These are phyloP conservation scores for Gila robusta DNA, from an alignment of 2,797 vertebrate genomes.

Conservation along the genomic window DNA sequence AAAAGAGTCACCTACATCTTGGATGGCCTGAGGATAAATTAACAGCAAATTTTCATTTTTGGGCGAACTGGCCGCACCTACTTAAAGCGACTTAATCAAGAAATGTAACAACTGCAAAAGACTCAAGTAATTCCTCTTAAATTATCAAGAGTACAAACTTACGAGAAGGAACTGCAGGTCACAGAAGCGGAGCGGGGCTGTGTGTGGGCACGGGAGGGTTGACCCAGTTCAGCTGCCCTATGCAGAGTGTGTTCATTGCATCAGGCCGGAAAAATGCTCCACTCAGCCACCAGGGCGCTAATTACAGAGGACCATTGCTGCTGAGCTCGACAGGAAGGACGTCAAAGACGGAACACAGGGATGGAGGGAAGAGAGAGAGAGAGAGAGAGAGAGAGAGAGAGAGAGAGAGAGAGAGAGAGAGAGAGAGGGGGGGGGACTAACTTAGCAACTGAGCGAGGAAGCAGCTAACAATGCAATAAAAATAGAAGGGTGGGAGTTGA, in stretches of 20 bases:
- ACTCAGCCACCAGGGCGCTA: constrained; percentile 81
- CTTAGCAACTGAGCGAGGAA: not conserved
- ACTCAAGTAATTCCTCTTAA: not conserved
- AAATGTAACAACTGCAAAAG: not conserved
- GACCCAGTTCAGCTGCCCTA: constrained; percentile 56
- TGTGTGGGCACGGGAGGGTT: constrained; percentile 36
- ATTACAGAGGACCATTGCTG: constrained; percentile 83
- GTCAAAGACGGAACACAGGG: constrained; percentile 62
- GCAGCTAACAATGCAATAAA: constrained; percentile 11
- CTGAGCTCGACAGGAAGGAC: constrained; percentile 80
- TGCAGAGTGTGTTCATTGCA: constrained; percentile 68
- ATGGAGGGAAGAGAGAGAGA: constrained; percentile 21
- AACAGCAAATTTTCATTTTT: too few relatives aligned
- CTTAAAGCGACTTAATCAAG: not conserved
- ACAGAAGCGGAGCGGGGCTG: not conserved
- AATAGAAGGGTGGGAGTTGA: constrained; percentile 16
- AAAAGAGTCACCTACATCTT: too few relatives aligned
- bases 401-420: not conserved
- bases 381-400: constrained; percentile 1
- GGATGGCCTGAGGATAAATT: too few relatives aligned
- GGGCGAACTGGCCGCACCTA: too few relatives aligned
- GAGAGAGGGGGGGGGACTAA: constrained; percentile 12
- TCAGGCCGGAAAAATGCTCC: constrained; percentile 81
- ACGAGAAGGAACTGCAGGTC: not conserved
- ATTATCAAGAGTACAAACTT: not conserved